These are phyloP conservation scores for Cricetomys ansorgei DNA, from an alignment of 2,113 vertebrate species.

Conservation along the genomic window DNA sequence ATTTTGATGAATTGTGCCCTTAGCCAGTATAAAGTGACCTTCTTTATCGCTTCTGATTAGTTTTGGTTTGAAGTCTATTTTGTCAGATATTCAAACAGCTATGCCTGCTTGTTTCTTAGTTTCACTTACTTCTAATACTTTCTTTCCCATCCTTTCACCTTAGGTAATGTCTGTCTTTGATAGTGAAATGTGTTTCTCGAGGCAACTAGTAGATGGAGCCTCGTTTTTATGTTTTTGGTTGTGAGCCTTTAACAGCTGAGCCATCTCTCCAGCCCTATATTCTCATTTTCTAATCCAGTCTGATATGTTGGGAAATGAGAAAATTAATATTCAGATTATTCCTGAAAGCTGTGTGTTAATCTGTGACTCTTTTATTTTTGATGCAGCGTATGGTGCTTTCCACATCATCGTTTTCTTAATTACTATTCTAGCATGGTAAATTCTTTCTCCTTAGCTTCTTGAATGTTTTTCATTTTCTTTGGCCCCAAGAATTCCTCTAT, in stretches of 20 bases:
- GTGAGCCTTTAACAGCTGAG: background rate
- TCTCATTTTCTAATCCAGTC: background rate
- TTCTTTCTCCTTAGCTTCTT: background rate
- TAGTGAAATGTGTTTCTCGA: background rate
- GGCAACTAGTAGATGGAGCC: background rate
- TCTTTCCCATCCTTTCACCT: background rate
- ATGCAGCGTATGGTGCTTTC: background rate
- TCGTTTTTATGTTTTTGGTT: background rate
- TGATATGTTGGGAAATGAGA: background rate
- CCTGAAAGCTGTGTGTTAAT: background rate
- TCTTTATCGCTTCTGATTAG: background rate
- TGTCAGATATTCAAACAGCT: background rate
- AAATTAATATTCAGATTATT: background rate
- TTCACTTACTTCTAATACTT: background rate
- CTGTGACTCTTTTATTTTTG: background rate
- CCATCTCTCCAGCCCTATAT: background rate
- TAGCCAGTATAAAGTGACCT: too few species aligned
- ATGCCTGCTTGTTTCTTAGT: background rate
- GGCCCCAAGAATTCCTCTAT: background rate
- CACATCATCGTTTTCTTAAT: background rate
- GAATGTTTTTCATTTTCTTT: background rate
- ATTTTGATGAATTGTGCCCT: background rate
- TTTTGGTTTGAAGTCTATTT: background rate
- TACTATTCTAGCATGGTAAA: background rate
- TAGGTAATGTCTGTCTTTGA: background rate